These are phyloP conservation scores for Drosophila suzukii DNA, from an alignment of 1,140 invertebrate species.

Conservation along the genomic window DNA sequence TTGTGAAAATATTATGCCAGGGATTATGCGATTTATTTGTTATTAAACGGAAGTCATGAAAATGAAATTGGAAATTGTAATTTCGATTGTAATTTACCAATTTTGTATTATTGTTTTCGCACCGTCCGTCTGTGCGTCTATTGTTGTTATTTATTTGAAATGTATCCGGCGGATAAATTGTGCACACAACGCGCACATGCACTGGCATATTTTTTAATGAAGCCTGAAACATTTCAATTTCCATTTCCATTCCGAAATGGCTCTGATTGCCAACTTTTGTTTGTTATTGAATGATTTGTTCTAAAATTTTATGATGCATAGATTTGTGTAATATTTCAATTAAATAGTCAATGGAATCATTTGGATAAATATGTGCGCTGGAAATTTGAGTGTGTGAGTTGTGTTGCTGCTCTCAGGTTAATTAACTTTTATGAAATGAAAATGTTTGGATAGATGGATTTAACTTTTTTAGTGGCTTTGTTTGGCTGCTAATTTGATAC, in stretches of 20 bases:
- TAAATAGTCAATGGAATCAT: constrained; percentile 76
- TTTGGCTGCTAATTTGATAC: constrained; percentile 31
- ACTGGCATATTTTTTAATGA: constrained; percentile 72
- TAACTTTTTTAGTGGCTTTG: constrained; percentile 34
- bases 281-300: constrained; percentile 72
- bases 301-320: constrained; percentile 75
- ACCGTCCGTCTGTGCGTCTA: constrained; percentile 29
- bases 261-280: constrained; percentile 57
- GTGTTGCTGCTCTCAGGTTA: constrained; percentile 22
- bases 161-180: constrained; percentile 78
- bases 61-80: constrained; percentile 62
- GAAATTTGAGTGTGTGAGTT: not conserved
- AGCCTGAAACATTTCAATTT: constrained; percentile 77
- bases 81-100: constrained; percentile 75
- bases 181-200: constrained; percentile 33
- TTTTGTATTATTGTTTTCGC: constrained; percentile 59
- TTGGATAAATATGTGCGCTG: constrained; percentile 7
- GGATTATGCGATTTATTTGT: constrained; percentile 84
- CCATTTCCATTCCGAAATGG: constrained; percentile 43
- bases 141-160: constrained; percentile 78
- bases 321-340: constrained; percentile 81
- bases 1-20: constrained; percentile 79
- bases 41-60: constrained; percentile 83
- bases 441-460: constrained; percentile 55
- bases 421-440: constrained; percentile 56